Evolutionary conservation across 2,113 vertebrate genomes (phyloP).

Genomic region (Rhegmatorhina hoffmannsi): DNA sequence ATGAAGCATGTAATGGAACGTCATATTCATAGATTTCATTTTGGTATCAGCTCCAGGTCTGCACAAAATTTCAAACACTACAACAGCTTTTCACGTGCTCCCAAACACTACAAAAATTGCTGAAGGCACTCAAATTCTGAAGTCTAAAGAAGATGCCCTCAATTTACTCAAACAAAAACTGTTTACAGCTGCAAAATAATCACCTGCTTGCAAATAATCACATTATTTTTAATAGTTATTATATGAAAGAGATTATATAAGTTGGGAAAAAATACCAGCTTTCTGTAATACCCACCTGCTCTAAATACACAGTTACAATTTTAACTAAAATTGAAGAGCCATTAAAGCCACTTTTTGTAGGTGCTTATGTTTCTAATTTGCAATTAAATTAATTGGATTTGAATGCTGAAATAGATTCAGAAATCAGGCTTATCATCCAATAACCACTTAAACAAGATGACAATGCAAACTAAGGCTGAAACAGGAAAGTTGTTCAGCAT

Average conservation of each 20-base stretch:
- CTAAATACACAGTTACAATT: slow-evolving; percentile 7
- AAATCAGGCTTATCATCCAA: slow-evolving; percentile 6
- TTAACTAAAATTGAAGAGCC: slow-evolving; percentile 36
- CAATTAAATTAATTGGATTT: slow-evolving; percentile 55
- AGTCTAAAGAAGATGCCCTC: neutral
- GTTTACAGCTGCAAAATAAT: slow-evolving; percentile 17
- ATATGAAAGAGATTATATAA: neutral
- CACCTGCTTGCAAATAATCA: slow-evolving; percentile 30
- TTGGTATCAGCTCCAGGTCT: slow-evolving; percentile 6
- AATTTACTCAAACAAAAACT: slow-evolving; percentile 1
- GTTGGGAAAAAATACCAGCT: neutral
- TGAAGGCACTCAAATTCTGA: slow-evolving; percentile 10
- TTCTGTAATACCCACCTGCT: slow-evolving; percentile 38
- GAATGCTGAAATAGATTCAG: slow-evolving; percentile 22
- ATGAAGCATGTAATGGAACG: slow-evolving; percentile 38
- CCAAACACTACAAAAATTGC: neutral
- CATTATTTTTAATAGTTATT: slow-evolving; percentile 5
- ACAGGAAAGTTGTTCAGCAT: neutral
- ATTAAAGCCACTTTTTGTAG: slow-evolving; percentile 10
- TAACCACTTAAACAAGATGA: neutral
- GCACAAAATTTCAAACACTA: neutral
- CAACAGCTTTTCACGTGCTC: neutral
- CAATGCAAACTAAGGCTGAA: neutral
- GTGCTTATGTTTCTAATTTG: slow-evolving; percentile 45
- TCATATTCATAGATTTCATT: neutral